Evolutionary conservation across 2,113 vertebrate species (phyloP), one percentile per base, ranked within the genome.

Genomic region (Benitochromis conjunctus): DNA sequence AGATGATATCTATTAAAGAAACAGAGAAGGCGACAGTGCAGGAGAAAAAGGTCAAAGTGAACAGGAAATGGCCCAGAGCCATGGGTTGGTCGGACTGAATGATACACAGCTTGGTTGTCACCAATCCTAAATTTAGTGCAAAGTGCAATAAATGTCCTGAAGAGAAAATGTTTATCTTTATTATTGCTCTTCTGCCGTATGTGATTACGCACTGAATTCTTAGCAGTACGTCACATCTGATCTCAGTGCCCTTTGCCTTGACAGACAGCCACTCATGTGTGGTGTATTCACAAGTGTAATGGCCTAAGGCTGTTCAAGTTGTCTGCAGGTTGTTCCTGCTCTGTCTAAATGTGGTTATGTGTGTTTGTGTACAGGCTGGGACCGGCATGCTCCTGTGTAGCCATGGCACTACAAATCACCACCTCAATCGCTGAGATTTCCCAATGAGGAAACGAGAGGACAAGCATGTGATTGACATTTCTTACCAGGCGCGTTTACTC

Each of bases 51-150:
- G 93, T 94, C 92, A 95, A 66, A 83, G 79, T 57, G 74, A 85
- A 93, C 84, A 91, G 92, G 93, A 95, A 94, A 92, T 86, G 86
- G 85, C 93, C 87, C 80, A 31, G 69, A 91, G 92, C 84, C 89
- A 91, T 71, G 79, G 85, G 64, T 89, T 87, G 80, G 43, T 83
- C 6, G 2, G 43, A 57, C 58, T 82, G 48, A 81, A 77, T 31
- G 80, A 60, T 84, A 84, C 76, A 12, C 43, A 55, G 38, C 46
- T 79, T 80, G 43, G 74, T 80, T 90, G 90, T 91, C 83, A 82
- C 66, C 51, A 56, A 29, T 5, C 57, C 92, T 80, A 94, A 92
- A 94, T 92, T 94, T 93, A 94, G 92, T 78, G 86, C 69, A 21
- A 51, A 64, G 79, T 56, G 80, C 83, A 86, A 90, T 92, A 92